Base-by-base conservation (phyloP, 2,113 vertebrate genomes). In the Bubo bubo region DNA sequence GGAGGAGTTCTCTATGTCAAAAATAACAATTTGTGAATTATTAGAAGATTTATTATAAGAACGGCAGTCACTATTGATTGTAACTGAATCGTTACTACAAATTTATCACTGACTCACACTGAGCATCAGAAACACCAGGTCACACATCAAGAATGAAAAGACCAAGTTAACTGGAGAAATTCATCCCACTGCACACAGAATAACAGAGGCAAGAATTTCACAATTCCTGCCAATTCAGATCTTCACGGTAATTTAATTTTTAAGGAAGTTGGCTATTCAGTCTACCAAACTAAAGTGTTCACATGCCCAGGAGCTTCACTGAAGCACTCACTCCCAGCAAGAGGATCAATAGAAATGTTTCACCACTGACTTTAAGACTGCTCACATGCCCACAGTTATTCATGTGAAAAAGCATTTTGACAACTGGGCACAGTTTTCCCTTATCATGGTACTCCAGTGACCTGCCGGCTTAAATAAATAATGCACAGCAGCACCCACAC, bases 401-500 rank as follows among this genome's bases (percentile, higher is more conserved):
- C 59, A 37, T 0, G 4, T 26, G 32, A 56, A 72, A 86, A 72
- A 60, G 6, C 20, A 17, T 39, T 83, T 34, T 62, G n/a, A 73
- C 19, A 64, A 20, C 20, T 22, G 45, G 15, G 34, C 8, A 27
- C 8, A 64, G 27, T n/a, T 79, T 59, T 52, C 18, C 74, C 70
- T 52, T 56, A 4, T 11, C 1, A 3, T 39, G 30, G 21, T 26
- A 6, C 8, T 63, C 37, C 1, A 1, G 6, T 20, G 50, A 81
- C 56, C 30, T 37, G 16, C n/a, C 6, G 3, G 28, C 6, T 79
- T 45, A 39, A 79, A 63, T n/a, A 47, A 59, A 32, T 14, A 37
- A 66, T 0, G 1, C 2, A 21, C 12, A 79, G 62, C 35, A 52
- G 62, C 56, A 55, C 3, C 56, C 5, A 0, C 6, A 37, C 22